Percentiles rank a stretch among this genome's conserved stretches.
phyloP scores from a whole-genome alignment of 1,140 invertebrate genomes.

The Anoplophora glabripennis region DNA sequence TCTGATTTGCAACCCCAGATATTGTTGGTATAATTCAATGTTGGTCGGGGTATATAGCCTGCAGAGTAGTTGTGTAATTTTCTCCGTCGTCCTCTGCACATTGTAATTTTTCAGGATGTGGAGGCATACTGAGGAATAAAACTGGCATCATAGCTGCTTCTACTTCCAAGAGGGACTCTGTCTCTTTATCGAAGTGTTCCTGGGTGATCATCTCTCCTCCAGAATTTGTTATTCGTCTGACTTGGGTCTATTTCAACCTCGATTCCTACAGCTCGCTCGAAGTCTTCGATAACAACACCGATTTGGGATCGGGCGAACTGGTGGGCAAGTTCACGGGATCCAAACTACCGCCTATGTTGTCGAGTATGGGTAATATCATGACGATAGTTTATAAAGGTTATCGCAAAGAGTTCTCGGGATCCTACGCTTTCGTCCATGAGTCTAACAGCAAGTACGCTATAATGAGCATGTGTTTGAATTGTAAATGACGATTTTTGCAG shows the following conservation, averaged over 20 bases:
- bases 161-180: constrained; percentile 52
- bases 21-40: no score
- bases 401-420: constrained; percentile 66
- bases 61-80: no score
- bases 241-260: constrained; percentile 68
- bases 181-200: constrained; percentile 63
- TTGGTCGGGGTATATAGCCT: no score
- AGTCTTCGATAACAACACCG: constrained; percentile 57
- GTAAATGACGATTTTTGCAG: constrained; percentile 38
- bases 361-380: constrained; percentile 64
- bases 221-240: constrained; percentile 69
- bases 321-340: constrained; percentile 69
- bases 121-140: constrained; percentile 62
- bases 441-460: constrained; percentile 49
- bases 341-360: constrained; percentile 64
- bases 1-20: no score
- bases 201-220: constrained; percentile 77
- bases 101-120: constrained; percentile 56
- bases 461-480: no score
- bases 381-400: constrained; percentile 63
- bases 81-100: no score
- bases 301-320: constrained; percentile 23
- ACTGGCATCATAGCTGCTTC: constrained; percentile 60
- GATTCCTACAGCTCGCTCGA: constrained; percentile 69
- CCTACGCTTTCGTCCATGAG: constrained; percentile 67